Percentiles rank a stretch among this genome's conserved stretches.
phyloP scores from a whole-genome alignment of 2,888 invertebrate genomes.

The Drosophila glabriapex region DNA sequence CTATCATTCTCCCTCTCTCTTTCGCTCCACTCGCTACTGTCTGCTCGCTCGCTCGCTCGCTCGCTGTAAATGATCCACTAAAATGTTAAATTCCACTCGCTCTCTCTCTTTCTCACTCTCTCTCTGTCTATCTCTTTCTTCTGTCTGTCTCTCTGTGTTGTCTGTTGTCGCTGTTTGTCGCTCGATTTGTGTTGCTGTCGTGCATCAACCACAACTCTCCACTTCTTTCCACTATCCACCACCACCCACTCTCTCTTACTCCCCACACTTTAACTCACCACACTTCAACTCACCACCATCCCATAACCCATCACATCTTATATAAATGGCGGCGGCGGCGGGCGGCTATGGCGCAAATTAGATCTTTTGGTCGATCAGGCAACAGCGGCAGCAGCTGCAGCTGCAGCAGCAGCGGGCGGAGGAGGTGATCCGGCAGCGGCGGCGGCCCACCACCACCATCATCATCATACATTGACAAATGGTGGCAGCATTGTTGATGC shows the following conservation, averaged over 20 bases:
- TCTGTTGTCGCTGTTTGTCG: constrained; percentile 50
- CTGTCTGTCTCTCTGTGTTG: constrained; percentile 39
- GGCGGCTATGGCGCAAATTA: constrained; percentile 74
- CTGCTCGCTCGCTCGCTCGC: constrained; percentile 63
- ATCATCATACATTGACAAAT: constrained; percentile 84
- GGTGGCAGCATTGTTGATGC: constrained; percentile 85
- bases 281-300: constrained; percentile 16
- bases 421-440: constrained; percentile 45
- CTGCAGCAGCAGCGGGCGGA: constrained; percentile 45
- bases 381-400: constrained; percentile 74
- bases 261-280: constrained; percentile 10
- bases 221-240: constrained; percentile 1
- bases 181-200: constrained; percentile 59
- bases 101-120: constrained; percentile 27
- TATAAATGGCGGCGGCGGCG: constrained; percentile 65
- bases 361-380: constrained; percentile 85
- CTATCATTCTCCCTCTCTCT: constrained; percentile 43
- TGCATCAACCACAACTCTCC: constrained; percentile 35
- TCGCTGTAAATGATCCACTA: constrained; percentile 36
- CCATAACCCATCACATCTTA: constrained; percentile 7
- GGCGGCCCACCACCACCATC: constrained; percentile 75
- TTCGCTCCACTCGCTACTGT: constrained; percentile 53
- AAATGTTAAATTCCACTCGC: constrained; percentile 30
- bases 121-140: constrained; percentile 36
- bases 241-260: constrained; percentile 19